Evolutionary conservation across 2,113 vertebrate species (phyloP), one percentile per base, ranked within the genome.

Genomic region (Blennius ocellaris): DNA sequence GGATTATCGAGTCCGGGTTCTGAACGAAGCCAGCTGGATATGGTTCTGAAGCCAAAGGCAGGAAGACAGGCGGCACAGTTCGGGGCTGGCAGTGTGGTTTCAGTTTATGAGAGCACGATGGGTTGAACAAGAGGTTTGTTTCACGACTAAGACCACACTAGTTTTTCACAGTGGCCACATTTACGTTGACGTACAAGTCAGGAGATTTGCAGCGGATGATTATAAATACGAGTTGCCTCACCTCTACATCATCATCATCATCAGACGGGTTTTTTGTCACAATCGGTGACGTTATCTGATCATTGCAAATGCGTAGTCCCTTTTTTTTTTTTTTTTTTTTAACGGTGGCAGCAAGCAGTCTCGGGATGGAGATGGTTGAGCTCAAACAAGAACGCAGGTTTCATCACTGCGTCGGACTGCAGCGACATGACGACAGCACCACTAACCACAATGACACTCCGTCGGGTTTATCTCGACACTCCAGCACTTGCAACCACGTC

Each of bases 71-170:
- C 10, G 58, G 21, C 21, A 30, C 21, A 30, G 76, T 66, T 47
- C 55, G 49, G 51, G 12, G 38, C 48, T 80, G 85, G 85, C 76
- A 84, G 80, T 87, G 77, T 49, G 69, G 74, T 65, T 71, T 65
- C 44, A 49, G 47, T 66, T 55, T 60, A 39, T 8, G 38, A 54
- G 36, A 21, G 43, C 1, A 16, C 55, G 39, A 12, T 9, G 44
- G 44, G 36, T 69, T 43, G 12, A 59, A 43, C 55, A 41, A 68
- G 44, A 64, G 60, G 65, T 73, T 30, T 40, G 61, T 54, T 81
- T 45, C 45, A 44, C 51, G 67, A 73, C 47, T 76, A 61, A 57
- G 54, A 61, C 69, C 39, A 21, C 54, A 54, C 45, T 30, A 53
- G 8, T 30, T 30, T 30, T 30, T 30, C 21, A 30, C 21, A 30